These are phyloP conservation scores for Pammene fasciana DNA, from an alignment of 2,888 invertebrate species.

Conservation along the genomic window DNA sequence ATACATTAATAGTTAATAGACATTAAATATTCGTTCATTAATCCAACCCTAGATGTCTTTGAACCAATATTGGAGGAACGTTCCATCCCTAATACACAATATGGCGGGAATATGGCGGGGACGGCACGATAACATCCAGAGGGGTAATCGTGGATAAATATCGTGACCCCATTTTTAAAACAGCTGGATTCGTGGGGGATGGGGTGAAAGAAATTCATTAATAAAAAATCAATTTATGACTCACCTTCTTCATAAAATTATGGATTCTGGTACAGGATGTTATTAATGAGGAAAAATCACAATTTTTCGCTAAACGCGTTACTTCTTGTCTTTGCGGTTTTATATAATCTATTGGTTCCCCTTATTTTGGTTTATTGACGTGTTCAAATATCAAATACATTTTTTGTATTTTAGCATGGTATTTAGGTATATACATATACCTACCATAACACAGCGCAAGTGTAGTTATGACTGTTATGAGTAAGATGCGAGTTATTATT, in stretches of 20 bases:
- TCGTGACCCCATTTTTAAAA: conserved; percentile 40
- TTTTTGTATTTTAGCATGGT: too few species aligned
- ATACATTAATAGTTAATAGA: too few species aligned
- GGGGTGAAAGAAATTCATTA: conserved; percentile 33
- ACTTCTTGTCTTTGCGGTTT: too few species aligned
- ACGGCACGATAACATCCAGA: conserved; percentile 36
- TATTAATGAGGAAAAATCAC: not conserved
- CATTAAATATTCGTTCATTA: not conserved
- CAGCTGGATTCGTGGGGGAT: conserved; percentile 31
- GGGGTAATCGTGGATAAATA: conserved; percentile 40
- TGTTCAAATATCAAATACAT: too few species aligned
- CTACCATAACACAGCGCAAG: too few species aligned
- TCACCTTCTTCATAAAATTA: conserved; percentile 11
- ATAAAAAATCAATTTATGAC: conserved; percentile 26
- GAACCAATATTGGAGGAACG: conserved; percentile 37
- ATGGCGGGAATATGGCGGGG: conserved; percentile 35
- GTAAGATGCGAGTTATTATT: too few species aligned
- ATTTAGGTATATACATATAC: too few species aligned
- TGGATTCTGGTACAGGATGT: not conserved
- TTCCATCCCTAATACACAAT: conserved; percentile 39
- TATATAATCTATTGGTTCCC: too few species aligned
- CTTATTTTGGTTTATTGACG: too few species aligned
- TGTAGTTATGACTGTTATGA: too few species aligned
- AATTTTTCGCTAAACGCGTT: not conserved
- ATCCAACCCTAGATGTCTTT: conserved; percentile 5